Conservation (phyloP, 1,140 invertebrate species). For the Cydia fagiglandana region DNA sequence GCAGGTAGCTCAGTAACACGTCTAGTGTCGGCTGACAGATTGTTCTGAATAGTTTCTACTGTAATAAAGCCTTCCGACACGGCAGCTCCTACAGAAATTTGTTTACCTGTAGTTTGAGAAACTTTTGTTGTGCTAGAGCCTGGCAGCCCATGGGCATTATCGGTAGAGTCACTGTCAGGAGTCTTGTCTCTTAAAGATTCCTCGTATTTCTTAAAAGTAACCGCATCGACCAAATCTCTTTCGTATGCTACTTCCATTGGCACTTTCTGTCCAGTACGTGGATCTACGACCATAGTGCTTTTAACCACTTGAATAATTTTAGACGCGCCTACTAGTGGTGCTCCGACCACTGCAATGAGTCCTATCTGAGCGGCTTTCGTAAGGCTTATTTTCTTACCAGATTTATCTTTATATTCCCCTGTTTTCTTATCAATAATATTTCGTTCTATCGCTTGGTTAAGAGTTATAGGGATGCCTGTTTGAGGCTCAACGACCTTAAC, state of each 20-base stretch:
- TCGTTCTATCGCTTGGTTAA: conserved; percentile 87
- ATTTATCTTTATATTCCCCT: conserved; percentile 84
- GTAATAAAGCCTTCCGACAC: conserved; percentile 73
- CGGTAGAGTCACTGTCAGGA: conserved; percentile 81
- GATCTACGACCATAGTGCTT: conserved; percentile 86
- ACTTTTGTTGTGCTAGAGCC: conserved; percentile 34
- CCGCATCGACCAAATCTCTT: conserved; percentile 86
- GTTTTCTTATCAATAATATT: conserved; percentile 88
- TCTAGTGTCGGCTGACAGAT: conserved; percentile 60
- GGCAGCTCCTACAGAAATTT: conserved; percentile 65
- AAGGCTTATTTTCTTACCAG: conserved; percentile 84
- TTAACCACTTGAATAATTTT: conserved; percentile 79
- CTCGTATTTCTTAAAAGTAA: conserved; percentile 80
- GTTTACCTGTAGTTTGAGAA: conserved; percentile 48
- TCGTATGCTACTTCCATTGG: conserved; percentile 89
- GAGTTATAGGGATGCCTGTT: conserved; percentile 84
- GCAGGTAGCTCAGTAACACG: conserved; percentile 52
- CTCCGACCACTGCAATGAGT: conserved; percentile 84
- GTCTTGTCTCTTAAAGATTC: conserved; percentile 64
- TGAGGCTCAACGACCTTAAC: conserved; percentile 88
- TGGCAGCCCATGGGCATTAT: conserved; percentile 42
- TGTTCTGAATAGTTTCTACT: conserved; percentile 69
- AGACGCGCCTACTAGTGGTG: conserved; percentile 84
- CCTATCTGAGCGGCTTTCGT: conserved; percentile 88
- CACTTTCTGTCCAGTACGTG: conserved; percentile 86